phyloP scores from a whole-genome alignment of 2,888 invertebrate species.

The Neocrepidodera transversa region DNA sequence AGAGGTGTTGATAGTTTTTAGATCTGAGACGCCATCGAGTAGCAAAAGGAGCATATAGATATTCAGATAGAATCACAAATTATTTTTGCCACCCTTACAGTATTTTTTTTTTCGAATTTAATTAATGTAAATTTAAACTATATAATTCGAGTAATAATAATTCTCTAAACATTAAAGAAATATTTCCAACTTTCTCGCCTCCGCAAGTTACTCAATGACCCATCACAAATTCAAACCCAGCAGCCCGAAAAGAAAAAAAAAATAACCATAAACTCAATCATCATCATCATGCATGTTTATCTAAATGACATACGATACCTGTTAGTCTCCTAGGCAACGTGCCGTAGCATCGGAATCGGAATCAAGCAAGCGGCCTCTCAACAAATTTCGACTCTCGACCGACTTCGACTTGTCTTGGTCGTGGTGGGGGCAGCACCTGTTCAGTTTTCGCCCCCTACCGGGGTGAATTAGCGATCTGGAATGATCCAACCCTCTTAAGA shows the following conservation, averaged over 20 bases:
- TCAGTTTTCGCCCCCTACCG: slow-evolving; percentile 54
- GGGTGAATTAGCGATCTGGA: slow-evolving; percentile 20
- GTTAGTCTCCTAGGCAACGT: slow-evolving; percentile 34
- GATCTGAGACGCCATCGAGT: too few relatives aligned
- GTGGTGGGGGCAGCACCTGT: slow-evolving; percentile 57
- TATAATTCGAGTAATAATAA: too few relatives aligned
- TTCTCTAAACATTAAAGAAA: too few relatives aligned
- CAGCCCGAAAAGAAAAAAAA: slow-evolving; percentile 24
- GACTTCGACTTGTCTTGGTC: slow-evolving; percentile 38
- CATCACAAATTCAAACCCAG: slow-evolving; percentile 15
- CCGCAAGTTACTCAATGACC: slow-evolving; percentile 18
- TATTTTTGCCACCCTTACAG: too few relatives aligned
- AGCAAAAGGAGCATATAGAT: too few relatives aligned
- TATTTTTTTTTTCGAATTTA: too few relatives aligned
- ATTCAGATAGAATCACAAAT: too few relatives aligned
- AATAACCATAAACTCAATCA: slow-evolving; percentile 23
- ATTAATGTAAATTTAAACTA: too few relatives aligned
- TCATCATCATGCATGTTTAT: slow-evolving; percentile 36
- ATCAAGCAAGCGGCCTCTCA: slow-evolving; percentile 16
- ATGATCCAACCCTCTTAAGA: slow-evolving; percentile 14
- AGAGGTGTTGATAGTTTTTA: too few relatives aligned
- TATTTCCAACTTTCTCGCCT: not conserved
- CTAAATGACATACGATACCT: slow-evolving; percentile 54
- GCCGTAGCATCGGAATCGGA: slow-evolving; percentile 1
- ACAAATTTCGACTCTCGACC: slow-evolving; percentile 52